phyloP scores from a whole-genome alignment of 2,113 vertebrate genomes.

The Canis aureus region DNA sequence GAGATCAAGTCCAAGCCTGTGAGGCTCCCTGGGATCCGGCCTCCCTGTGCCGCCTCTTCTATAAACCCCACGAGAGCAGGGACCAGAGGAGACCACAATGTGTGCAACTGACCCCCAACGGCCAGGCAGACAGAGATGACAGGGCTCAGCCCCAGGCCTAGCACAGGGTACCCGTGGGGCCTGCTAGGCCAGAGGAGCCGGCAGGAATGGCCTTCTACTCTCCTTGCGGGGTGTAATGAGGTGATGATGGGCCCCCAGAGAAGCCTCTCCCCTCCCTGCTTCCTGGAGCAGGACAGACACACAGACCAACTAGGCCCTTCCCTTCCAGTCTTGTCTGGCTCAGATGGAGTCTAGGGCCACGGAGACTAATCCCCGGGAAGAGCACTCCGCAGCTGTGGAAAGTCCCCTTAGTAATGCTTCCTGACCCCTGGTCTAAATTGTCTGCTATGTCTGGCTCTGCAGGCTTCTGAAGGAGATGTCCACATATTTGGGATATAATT shows the following conservation, averaged over 20 bases:
- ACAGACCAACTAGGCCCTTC: neutral
- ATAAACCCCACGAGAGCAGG: neutral
- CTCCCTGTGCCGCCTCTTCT: neutral
- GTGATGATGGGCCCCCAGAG: neutral
- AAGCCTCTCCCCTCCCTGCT: neutral
- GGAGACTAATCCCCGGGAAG: neutral
- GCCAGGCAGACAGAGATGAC: neutral
- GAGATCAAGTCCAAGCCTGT: neutral
- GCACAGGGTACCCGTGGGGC: rapidly evolving
- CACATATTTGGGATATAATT: neutral
- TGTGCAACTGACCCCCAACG: neutral
- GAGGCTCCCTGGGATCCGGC: rapidly evolving
- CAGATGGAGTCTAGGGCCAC: neutral
- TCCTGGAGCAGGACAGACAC: neutral
- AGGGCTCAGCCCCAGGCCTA: neutral
- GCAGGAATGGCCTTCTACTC: neutral
- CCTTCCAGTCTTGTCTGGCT: neutral
- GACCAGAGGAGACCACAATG: neutral
- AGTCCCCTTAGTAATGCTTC: neutral
- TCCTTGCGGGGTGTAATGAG: neutral
- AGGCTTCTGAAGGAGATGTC: neutral
- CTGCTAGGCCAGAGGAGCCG: too few species aligned
- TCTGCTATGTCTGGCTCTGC: neutral
- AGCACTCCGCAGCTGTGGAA: neutral
- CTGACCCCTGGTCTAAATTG: neutral